Evolutionary conservation across 2,113 vertebrate species (phyloP).

Genomic region (Anarrhichthys ocellatus): DNA sequence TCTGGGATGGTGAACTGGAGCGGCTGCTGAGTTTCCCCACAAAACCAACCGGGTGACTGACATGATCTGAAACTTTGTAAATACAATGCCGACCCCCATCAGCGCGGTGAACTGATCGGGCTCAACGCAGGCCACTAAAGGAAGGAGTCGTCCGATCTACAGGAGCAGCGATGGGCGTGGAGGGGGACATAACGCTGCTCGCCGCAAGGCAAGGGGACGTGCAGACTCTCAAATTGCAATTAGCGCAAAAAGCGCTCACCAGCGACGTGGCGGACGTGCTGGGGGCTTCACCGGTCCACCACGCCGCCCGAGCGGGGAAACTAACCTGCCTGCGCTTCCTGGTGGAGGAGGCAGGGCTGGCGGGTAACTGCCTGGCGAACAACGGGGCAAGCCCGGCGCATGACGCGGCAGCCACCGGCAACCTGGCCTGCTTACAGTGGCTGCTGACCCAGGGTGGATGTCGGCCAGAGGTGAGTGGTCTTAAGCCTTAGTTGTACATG

Average conservation of each 20-base stretch:
- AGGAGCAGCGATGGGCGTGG: slow-evolving; percentile 82
- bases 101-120: slow-evolving; percentile 55
- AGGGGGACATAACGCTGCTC: slow-evolving; percentile 83
- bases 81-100: slow-evolving; percentile 33
- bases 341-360: slow-evolving; percentile 88
- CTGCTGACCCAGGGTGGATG: slow-evolving; percentile 91
- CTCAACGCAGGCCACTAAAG: slow-evolving; percentile 12
- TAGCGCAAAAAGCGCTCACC: slow-evolving; percentile 79
- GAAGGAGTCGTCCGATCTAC: slow-evolving; percentile 22
- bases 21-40: background rate
- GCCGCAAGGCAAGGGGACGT: slow-evolving; percentile 90
- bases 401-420: slow-evolving; percentile 95
- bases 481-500: background rate
- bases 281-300: slow-evolving; percentile 90
- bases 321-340: slow-evolving; percentile 89
- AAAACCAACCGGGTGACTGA: slow-evolving; percentile 25
- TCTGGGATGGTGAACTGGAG: slow-evolving; percentile 30
- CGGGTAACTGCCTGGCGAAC: slow-evolving; percentile 84
- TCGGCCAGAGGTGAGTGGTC: slow-evolving; percentile 86
- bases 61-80: slow-evolving; percentile 23
- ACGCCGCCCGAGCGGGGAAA: slow-evolving; percentile 91
- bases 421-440: slow-evolving; percentile 94
- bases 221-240: slow-evolving; percentile 83
- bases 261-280: slow-evolving; percentile 85
- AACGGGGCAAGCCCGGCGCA: slow-evolving; percentile 94